Conservation (phyloP, 2,888 invertebrate genomes). For the Pecten maximus region DNA sequence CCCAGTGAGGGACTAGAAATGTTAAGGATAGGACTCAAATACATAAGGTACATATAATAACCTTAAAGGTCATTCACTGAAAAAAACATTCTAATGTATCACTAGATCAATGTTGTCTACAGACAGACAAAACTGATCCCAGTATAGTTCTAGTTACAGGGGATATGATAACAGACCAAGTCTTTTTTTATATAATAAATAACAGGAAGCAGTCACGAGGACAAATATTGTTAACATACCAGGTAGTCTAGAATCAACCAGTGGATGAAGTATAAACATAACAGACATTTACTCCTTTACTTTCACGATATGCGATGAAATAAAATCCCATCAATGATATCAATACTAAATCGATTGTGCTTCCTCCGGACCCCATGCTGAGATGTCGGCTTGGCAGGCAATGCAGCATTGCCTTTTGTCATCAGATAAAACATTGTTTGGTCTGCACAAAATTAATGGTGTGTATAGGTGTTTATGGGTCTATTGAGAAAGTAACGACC, state of each 20-base stretch:
- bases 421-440: conserved; percentile 4
- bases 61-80: too few relatives aligned
- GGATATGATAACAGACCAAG: too few relatives aligned
- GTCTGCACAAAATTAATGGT: conserved; percentile 6
- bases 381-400: background rate
- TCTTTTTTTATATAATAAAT: too few relatives aligned
- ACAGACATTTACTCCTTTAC: background rate
- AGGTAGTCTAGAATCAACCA: background rate
- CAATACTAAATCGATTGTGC: background rate
- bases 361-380: background rate
- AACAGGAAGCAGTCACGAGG: too few relatives aligned
- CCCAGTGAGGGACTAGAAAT: too few relatives aligned
- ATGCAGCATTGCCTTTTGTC: background rate
- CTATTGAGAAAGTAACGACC: background rate
- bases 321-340: conserved; percentile 8
- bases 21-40: too few relatives aligned
- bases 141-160: too few relatives aligned
- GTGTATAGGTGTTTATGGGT: background rate
- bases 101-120: too few relatives aligned
- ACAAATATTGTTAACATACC: too few relatives aligned
- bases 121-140: too few relatives aligned
- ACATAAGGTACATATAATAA: too few relatives aligned
- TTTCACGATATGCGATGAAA: background rate
- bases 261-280: background rate
- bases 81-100: too few relatives aligned